Base-by-base conservation (phyloP, 2,113 vertebrate species). In the Amphiprion ocellaris region DNA sequence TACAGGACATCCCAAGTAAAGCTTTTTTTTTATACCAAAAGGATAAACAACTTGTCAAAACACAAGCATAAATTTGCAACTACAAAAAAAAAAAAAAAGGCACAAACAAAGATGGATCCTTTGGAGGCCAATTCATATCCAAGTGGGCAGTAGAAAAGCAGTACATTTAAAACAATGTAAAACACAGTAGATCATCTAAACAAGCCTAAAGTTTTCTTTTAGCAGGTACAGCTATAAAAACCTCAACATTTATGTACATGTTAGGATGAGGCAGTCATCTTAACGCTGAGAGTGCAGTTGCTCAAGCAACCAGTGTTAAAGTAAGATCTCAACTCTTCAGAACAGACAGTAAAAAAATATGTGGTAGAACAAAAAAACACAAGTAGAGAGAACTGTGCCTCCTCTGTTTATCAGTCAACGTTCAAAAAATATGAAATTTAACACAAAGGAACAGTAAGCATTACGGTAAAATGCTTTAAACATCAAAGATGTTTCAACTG, bases 101-200 rank as follows among this genome's bases (percentile, higher is more conserved):
- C 41, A 76, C 16, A 69, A 65, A 76, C 16, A 69, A 65, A n/a
- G 14, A 69, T 9, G 1, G 28, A 69, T 21, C 9, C 41, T 19
- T 26, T 19, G 0, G 47, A 47, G 17, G 30, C 21, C 0, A 52
- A 61, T 60, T 79, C 9, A 37, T 17, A 23, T 39, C 10, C 28
- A 75, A 62, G 5, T 12, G 0, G 39, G 47, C 41, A 17, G 24
- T 47, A n/a, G 74, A 55, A 83, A 88, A 64, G 39, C 14, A 71
- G 74, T 89, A 94, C 93, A 95, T 95, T 95, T 95, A 95, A 90
- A 95, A 94, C 93, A 94, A 95, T 94, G 93, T 91, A 93, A 76
- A 87, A 79, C 54, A 89, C 5, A 86, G 70, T 6, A 52, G 33
- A 59, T 67, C 28, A 30, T 37, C 24, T 28, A 59, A 80, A 41